Base-by-base conservation (phyloP, 53 echinoderm and acorn worm genomes). In the Patiria pectinifera region DNA sequence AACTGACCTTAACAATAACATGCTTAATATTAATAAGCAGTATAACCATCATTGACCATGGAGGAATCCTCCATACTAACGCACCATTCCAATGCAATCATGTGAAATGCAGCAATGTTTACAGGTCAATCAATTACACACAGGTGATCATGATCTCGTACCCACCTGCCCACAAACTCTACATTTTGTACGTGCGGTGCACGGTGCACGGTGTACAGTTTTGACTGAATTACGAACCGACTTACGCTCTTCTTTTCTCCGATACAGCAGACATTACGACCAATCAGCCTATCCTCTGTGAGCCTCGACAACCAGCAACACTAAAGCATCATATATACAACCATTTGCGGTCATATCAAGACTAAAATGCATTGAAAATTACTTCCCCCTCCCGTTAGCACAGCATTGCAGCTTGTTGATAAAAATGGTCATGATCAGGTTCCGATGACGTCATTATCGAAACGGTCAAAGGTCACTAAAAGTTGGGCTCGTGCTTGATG, bases 191-290 rank as follows among this genome's bases (percentile, higher is more conserved):
- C 35, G 35, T 35, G n/a, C n/a, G n/a, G n/a, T n/a, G 6, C 1
- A 74, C 74, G 7, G 7, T 6, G 16, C 74, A 21, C 24, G 16
- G n/a, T 19, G 21, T 7, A 76, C 14, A 15, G 4, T 46, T 45
- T 45, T 45, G 11, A 79, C 80, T 3, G 47, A 79, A 19, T 23
- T 76, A 11, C 15, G 16, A 14, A 79, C 43, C 12, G 6, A 79
- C 80, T 79, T 79, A 79, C 80, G 80, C 80, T 79, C 80, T 79
- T 47, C 45, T 79, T 47, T 79, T 79, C 48, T 79, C 47, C 19
- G 47, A 11, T 4, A 13, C 6, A 18, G 80, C 45, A 12, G 80
- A 79, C 80, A 79, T 79, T 45, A 43, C 80, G 13, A 15, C 15
- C 13, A 14, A 79, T 19, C 15, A 10, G 19, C 43, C 47, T 44